Conservation (phyloP, 2,113 vertebrate species). For the Nannospalax galili region DNA sequence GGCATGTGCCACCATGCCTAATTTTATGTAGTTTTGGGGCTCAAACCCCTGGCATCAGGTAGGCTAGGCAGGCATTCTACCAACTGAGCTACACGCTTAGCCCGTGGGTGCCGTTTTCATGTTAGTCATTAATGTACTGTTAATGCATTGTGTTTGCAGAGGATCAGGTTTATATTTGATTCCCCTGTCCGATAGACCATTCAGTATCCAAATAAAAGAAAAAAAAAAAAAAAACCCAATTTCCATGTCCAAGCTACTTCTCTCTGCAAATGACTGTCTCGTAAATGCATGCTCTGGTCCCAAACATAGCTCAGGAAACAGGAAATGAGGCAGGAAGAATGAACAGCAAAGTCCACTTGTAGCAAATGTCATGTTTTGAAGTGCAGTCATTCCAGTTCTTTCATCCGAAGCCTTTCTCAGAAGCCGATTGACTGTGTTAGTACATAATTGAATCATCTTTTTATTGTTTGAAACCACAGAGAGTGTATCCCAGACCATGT, state of each 20-base stretch:
- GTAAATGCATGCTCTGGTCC: background rate
- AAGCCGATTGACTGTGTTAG: slow-evolving; percentile 27
- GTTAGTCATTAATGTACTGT: background rate
- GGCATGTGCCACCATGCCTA: too few relatives aligned
- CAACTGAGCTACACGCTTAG: background rate
- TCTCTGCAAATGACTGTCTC: background rate
- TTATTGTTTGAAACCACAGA: slow-evolving; percentile 25
- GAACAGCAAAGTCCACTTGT: background rate
- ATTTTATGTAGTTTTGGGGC: background rate
- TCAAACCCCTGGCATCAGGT: background rate
- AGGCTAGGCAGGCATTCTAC: background rate
- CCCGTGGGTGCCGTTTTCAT: background rate
- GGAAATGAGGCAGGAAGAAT: background rate
- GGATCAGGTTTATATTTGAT: background rate
- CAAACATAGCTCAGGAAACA: background rate
- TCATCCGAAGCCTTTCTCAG: slow-evolving; percentile 60
- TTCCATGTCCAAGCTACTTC: background rate
- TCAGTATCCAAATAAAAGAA: background rate
- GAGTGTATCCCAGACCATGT: slow-evolving; percentile 13
- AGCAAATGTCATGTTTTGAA: background rate
- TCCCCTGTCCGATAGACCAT: background rate
- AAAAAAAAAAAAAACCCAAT: background rate
- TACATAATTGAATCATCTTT: slow-evolving; percentile 39
- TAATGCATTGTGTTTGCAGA: background rate
- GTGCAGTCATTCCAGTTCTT: background rate